Percentiles rank a stretch among this genome's conserved stretches.
These are phyloP conservation scores for Smithornis capensis DNA, from an alignment of 2,113 vertebrate genomes.

Conservation along the genomic window DNA sequence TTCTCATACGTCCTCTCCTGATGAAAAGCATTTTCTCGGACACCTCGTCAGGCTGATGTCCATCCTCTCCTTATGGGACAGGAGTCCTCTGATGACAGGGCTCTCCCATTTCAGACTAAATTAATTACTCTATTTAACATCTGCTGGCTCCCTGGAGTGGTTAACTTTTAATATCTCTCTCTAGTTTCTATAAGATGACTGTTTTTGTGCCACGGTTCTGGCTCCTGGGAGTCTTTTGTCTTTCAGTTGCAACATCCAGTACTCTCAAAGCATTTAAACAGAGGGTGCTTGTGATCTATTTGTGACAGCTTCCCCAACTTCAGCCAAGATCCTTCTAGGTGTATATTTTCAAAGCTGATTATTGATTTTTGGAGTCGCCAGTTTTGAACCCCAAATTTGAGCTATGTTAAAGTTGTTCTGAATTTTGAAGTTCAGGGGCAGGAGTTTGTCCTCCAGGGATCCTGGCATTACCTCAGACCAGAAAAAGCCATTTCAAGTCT, in stretches of 20 bases:
- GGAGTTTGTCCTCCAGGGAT: background rate
- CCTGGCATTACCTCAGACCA: background rate
- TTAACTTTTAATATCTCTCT: slow-evolving; percentile 26
- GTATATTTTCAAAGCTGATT: background rate
- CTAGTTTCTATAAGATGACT: background rate
- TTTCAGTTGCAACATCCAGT: background rate
- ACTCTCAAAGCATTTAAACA: background rate
- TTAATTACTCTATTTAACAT: slow-evolving; percentile 25
- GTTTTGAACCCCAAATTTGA: background rate
- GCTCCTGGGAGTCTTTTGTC: slow-evolving; percentile 8
- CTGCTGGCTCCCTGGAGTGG: background rate
- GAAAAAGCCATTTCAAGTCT: background rate
- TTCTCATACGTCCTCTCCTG: background rate
- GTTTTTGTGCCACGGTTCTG: background rate
- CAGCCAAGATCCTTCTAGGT: background rate
- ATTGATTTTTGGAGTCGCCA: background rate
- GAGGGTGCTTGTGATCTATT: background rate
- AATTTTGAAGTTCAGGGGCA: background rate
- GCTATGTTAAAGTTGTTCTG: background rate
- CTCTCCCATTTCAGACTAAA: slow-evolving; percentile 24
- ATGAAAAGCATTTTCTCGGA: background rate
- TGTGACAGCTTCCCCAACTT: background rate
- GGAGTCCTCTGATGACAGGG: background rate
- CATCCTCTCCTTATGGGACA: background rate
- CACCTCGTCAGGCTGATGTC: background rate